These are phyloP conservation scores for Aphidius ervi DNA, from an alignment of 1,140 invertebrate genomes.

Conservation along the genomic window DNA sequence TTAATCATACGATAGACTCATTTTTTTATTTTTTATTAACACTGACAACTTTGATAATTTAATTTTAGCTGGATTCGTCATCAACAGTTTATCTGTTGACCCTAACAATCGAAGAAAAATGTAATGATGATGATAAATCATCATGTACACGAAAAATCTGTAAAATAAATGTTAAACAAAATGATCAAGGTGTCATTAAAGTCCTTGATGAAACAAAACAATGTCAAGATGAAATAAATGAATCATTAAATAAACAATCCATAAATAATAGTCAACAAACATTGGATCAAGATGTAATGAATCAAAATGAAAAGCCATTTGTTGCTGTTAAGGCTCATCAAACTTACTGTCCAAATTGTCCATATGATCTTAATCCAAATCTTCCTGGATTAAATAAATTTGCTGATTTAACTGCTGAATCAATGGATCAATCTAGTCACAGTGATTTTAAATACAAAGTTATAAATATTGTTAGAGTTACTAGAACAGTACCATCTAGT, in stretches of 20 bases:
- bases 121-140: constrained; percentile 23
- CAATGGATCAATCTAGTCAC: constrained; percentile 38
- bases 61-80: constrained; percentile 37
- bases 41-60: not conserved
- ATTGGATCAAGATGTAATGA: constrained; percentile 33
- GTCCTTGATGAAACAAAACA: constrained; percentile 37
- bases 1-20: too few species aligned
- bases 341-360: constrained; percentile 46
- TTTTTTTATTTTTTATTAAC: too few species aligned
- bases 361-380: constrained; percentile 45
- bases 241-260: constrained; percentile 37
- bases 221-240: constrained; percentile 37
- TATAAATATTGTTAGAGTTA: constrained; percentile 38
- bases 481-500: constrained; percentile 39
- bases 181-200: constrained; percentile 32
- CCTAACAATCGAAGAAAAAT: constrained; percentile 38
- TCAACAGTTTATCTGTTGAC: constrained; percentile 38
- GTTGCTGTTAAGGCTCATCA: constrained; percentile 39
- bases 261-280: constrained; percentile 33
- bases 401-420: constrained; percentile 33
- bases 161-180: constrained; percentile 38
- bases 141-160: constrained; percentile 41
- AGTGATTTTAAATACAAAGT: constrained; percentile 46
- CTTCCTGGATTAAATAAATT: constrained; percentile 38
- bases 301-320: constrained; percentile 41